Conservation (phyloP, 2,113 vertebrate genomes). For the Bucco capensis region DNA sequence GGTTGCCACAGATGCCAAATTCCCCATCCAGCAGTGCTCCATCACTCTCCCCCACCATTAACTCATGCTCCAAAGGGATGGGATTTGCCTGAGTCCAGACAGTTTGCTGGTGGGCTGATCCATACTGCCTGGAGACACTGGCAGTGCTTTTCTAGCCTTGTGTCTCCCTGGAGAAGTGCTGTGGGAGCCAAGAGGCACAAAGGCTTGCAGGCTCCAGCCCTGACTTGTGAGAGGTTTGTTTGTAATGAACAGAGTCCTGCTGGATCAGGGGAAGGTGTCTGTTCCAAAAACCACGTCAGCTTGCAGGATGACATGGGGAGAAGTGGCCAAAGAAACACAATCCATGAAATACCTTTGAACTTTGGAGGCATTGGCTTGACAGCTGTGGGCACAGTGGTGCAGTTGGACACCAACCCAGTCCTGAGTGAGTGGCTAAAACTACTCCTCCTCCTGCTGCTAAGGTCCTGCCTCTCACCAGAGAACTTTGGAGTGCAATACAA, state of each 20-base stretch:
- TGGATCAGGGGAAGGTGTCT: background rate
- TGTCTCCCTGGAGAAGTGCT: accelerated
- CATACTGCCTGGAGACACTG: background rate
- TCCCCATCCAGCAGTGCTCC: background rate
- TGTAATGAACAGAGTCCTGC: background rate
- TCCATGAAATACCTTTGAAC: background rate
- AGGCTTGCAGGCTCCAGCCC: background rate
- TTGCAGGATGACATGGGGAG: background rate
- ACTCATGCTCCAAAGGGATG: accelerated
- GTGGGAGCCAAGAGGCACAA: background rate
- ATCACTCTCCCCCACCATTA: background rate
- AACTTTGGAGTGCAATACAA: background rate
- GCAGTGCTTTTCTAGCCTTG: background rate
- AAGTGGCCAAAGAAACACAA: background rate
- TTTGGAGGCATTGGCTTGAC: background rate
- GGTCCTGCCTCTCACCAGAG: background rate
- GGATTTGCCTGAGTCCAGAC: background rate
- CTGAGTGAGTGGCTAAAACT: background rate
- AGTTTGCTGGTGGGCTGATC: background rate
- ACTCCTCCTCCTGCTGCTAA: background rate
- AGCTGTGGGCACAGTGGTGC: accelerated
- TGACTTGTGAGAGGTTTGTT: background rate
- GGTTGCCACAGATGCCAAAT: background rate
- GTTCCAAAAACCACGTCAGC: conserved; percentile 14
- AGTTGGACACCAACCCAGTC: background rate